Conservation (phyloP, 2,797 vertebrate species). For the Lates japonicus region DNA sequence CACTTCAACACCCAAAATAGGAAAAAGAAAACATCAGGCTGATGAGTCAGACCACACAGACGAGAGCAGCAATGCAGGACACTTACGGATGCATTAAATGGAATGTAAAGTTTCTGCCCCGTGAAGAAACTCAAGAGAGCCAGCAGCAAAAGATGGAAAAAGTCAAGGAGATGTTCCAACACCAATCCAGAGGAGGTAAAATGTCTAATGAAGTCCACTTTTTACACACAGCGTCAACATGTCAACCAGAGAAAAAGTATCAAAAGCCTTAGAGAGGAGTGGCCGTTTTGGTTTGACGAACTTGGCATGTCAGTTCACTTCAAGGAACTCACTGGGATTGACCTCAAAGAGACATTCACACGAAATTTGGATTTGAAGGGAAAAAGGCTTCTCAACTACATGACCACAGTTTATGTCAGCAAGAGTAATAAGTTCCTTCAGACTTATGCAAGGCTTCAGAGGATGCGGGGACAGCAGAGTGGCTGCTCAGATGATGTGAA, state of each 20-base stretch:
- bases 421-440: slow-evolving; percentile 53
- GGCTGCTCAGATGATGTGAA: slow-evolving; percentile 48
- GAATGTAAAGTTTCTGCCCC: slow-evolving; percentile 47
- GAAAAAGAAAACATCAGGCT: slow-evolving; percentile 48
- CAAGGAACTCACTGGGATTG: slow-evolving; percentile 45
- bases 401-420: slow-evolving; percentile 31
- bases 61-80: slow-evolving; percentile 52
- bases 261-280: slow-evolving; percentile 40
- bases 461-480: slow-evolving; percentile 19
- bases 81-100: slow-evolving; percentile 47
- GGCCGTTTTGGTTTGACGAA: not conserved
- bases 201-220: slow-evolving; percentile 51
- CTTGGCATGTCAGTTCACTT: slow-evolving; percentile 14
- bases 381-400: slow-evolving; percentile 55
- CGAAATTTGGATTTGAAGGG: slow-evolving; percentile 40
- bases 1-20: slow-evolving; percentile 47
- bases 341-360: slow-evolving; percentile 50
- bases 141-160: slow-evolving; percentile 52
- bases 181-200: slow-evolving; percentile 53
- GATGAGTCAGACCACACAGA: slow-evolving; percentile 48
- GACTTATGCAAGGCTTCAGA: slow-evolving; percentile 34
- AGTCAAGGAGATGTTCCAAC: slow-evolving; percentile 49
- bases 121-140: slow-evolving; percentile 45
- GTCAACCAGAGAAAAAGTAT: slow-evolving; percentile 50
- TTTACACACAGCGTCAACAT: slow-evolving; percentile 49